These are phyloP conservation scores for Limnephilus lunatus DNA, from an alignment of 2,888 invertebrate genomes.

Conservation along the genomic window DNA sequence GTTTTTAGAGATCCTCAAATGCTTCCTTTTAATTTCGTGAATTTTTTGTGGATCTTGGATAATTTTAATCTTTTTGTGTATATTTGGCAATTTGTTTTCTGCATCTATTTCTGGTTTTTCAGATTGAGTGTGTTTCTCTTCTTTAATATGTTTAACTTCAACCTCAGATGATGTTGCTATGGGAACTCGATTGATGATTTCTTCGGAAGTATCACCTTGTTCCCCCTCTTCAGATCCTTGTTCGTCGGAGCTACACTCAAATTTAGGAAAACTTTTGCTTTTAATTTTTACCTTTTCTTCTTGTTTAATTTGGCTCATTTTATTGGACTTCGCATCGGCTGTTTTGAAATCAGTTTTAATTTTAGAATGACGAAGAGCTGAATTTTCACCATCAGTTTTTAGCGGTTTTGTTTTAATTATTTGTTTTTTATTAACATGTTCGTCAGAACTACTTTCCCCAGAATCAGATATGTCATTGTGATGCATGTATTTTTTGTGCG, in stretches of 20 bases:
- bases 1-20: background rate
- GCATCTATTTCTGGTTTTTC: background rate
- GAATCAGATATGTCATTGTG: slow-evolving; percentile 34
- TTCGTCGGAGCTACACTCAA: background rate
- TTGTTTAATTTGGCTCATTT: background rate
- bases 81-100: background rate
- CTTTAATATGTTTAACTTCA: background rate
- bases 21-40: background rate
- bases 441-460: background rate
- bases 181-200: background rate
- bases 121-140: background rate
- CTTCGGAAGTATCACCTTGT: background rate
- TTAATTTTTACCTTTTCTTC: slow-evolving; percentile 1
- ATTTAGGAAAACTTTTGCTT: background rate
- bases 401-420: background rate
- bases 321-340: background rate
- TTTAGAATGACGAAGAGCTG: background rate
- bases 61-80: background rate
- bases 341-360: background rate
- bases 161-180: background rate
- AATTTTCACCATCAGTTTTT: background rate
- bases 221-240: background rate
- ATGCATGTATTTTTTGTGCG: background rate
- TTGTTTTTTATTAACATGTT: background rate
- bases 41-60: background rate